A percentile compares a stretch with the other conserved stretches of the same genome.
Evolutionary conservation across 1,140 invertebrate genomes (phyloP).

Genomic region (Euwallacea fornicatus): DNA sequence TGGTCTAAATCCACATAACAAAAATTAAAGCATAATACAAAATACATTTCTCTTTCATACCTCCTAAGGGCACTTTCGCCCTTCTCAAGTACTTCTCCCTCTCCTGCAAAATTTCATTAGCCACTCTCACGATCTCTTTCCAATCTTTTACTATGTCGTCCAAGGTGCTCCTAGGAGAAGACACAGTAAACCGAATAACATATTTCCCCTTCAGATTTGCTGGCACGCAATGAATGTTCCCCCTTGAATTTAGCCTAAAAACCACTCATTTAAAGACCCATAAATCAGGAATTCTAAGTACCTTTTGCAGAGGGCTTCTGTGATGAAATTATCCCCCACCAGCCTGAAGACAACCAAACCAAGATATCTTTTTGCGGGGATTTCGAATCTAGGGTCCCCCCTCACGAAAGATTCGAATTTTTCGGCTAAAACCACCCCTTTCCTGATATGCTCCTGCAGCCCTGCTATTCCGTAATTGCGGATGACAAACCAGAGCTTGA

Average conservation of each 20-base stretch:
- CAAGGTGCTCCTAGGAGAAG: constrained; percentile 85
- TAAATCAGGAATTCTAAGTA: background rate
- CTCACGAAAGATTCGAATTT: constrained; percentile 85
- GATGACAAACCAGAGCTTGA: constrained; percentile 98
- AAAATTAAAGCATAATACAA: constrained; percentile 24
- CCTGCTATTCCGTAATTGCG: constrained; percentile 86
- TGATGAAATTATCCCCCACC: constrained; percentile 79
- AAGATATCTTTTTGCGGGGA: constrained; percentile 84
- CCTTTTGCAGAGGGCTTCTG: constrained; percentile 80
- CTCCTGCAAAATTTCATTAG: constrained; percentile 70
- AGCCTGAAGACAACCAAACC: constrained; percentile 91
- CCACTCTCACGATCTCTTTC: constrained; percentile 81
- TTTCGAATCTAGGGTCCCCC: constrained; percentile 84
- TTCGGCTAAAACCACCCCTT: constrained; percentile 79
- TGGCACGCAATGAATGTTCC: constrained; percentile 90
- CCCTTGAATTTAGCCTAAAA: constrained; percentile 74
- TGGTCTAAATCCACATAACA: too few species aligned
- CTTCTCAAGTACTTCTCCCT: constrained; percentile 54
- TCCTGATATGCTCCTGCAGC: constrained; percentile 88
- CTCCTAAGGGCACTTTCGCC: constrained; percentile 72
- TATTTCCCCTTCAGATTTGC: constrained; percentile 88
- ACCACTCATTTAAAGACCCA: background rate
- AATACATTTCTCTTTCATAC: constrained; percentile 54
- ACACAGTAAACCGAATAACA: constrained; percentile 89
- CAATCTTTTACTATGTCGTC: constrained; percentile 89